A percentile compares a stretch with the other conserved stretches of the same genome.
These are phyloP conservation scores for Neosilurus hyrtlii DNA, from an alignment of 2,797 vertebrate genomes.

Conservation along the genomic window DNA sequence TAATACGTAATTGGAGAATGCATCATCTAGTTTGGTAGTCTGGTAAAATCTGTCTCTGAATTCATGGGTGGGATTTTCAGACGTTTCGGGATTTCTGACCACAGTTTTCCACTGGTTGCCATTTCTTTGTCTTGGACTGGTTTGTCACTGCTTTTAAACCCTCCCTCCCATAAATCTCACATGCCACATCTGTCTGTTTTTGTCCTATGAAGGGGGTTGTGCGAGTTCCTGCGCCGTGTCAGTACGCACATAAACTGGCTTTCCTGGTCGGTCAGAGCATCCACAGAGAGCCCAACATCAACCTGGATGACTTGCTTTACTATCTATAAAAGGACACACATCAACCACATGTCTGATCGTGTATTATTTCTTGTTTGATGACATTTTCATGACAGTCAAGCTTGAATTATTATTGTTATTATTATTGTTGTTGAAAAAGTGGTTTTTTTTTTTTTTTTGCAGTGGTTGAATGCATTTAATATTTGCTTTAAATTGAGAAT, in stretches of 20 bases:
- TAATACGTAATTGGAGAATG: not conserved
- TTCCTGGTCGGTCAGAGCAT: constrained; percentile 94
- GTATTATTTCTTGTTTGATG: not conserved
- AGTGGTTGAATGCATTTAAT: too few species aligned
- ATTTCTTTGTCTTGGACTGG: not conserved
- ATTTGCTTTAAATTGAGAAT: too few species aligned
- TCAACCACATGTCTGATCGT: not conserved
- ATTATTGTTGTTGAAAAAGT: not conserved
- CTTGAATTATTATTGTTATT: not conserved
- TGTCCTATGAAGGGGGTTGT: constrained; percentile 79
- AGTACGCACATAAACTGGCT: constrained; percentile 94
- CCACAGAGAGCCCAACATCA: constrained; percentile 79
- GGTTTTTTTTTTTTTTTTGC: too few species aligned
- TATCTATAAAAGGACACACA: constrained; percentile 74
- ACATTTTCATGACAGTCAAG: not conserved
- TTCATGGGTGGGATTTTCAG: not conserved
- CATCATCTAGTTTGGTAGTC: not conserved
- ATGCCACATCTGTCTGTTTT: not conserved
- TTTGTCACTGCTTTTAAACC: too few species aligned
- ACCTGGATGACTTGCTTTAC: constrained; percentile 82
- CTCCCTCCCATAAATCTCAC: not conserved
- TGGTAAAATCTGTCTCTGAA: too few species aligned
- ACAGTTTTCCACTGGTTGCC: not conserved
- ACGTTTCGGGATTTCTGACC: not conserved
- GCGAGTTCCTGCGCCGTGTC: constrained; percentile 92